Base-by-base conservation (phyloP, 2,113 vertebrate species). In the Leucoraja erinaceus region DNA sequence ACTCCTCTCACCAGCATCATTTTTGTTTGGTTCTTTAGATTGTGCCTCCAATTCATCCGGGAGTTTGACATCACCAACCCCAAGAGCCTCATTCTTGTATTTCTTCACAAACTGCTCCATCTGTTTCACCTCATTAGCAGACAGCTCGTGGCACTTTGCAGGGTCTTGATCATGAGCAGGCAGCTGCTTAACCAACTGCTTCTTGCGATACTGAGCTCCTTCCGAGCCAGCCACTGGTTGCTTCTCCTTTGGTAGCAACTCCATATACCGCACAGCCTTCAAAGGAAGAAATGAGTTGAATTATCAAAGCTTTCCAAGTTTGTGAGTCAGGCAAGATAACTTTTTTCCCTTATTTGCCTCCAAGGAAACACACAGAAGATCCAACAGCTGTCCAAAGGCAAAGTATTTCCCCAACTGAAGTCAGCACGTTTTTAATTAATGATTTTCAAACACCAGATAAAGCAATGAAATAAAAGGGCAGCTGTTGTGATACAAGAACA, bases 141-240 rank as follows among this genome's bases (percentile, higher is more conserved):
- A 97, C 93, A 99, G 95, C 94, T 99, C 98, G 0, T 99, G 99
- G 96, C 99, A 99, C 95, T 95, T 98, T 25, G 97, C 96, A 18
- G 98, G 99, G 95, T 99, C 98, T 95, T 99, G 98, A 95, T 99
- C 99, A 0, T 99, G 99, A 81, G 98, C 98, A 0, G 99, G 99
- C 93, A 99, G 97, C 96, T 99, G 99, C 93, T 97, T 97, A 9
- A 98, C 99, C 97, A 99, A 97, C 96, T 99, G 98, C 94, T 98
- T 98, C 95, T 99, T 98, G 63, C 98, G 97, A 96, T 99, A 99
- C n/a, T 97, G 97, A 0, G 99, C 99, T 6, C 98, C 99, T 94
- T 98, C 97, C 0, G 98, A 97, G 61, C 98, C 98, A 28, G 97
- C 95, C 93, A 99, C 97, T 0, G 99, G 99, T 93, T 98, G 98